A percentile compares a stretch with the other conserved stretches of the same genome.
Conservation (phyloP, 2,113 vertebrate genomes). For the Zapornia atra region DNA sequence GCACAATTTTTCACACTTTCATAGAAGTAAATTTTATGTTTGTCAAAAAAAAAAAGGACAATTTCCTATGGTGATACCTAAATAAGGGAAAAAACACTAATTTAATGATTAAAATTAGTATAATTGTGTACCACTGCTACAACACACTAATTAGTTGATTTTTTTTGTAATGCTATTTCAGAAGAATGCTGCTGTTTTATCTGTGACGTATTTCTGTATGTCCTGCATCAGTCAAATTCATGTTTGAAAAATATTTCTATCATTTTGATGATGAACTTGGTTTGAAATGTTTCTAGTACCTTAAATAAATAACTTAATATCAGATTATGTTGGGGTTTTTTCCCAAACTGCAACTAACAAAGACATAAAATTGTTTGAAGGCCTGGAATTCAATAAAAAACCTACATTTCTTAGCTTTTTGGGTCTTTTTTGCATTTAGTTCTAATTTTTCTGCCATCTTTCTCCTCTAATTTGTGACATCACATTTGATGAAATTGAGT, state of each 20-base stretch:
- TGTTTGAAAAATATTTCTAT: not conserved
- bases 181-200: not conserved
- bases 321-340: not conserved
- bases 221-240: not conserved
- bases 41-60: not conserved
- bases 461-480: not conserved
- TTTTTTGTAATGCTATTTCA: not conserved
- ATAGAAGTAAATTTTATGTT: not conserved
- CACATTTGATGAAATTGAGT: not conserved
- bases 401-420: not conserved
- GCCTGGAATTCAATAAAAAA: not conserved
- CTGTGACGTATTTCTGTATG: not conserved
- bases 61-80: not conserved
- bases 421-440: not conserved
- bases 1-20: not conserved
- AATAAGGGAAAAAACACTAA: not conserved
- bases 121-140: not conserved
- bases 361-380: not conserved
- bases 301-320: not conserved
- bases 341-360: not conserved
- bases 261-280: not conserved
- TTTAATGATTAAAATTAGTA: not conserved
- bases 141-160: not conserved
- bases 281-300: not conserved
- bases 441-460: conserved; percentile 2